Evolutionary conservation across 2,888 invertebrate genomes (phyloP), one percentile per base, ranked within the genome.

Genomic region (Ptilodon capucinus): DNA sequence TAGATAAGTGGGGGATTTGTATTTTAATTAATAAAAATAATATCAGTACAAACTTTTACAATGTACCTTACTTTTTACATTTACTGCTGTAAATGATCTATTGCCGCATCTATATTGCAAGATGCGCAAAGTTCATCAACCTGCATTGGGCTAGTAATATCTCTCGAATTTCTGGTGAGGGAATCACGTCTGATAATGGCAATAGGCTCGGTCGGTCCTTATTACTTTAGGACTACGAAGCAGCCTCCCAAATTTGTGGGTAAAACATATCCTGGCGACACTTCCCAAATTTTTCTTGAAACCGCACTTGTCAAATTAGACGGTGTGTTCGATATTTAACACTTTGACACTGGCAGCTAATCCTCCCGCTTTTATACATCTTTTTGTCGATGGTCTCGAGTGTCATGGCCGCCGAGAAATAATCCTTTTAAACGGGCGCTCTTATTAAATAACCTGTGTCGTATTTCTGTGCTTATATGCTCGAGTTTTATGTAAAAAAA

Each of bases 261-360:
- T 39, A 64, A 47, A 46, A 19, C 40, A 8, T 18, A 39, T 36
- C 44, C 46, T 59, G 54, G 68, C 55, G 54, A 64, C 51, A 57
- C 54, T 43, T 28, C 18, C 21, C 70, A 62, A 76, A 72, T 75
- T 81, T 76, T 81, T 77, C 74, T 74, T 64, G 71, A 77, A 78
- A 79, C 75, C 77, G 72, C 83, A 79, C 79, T 81, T 85, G 91
- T 91, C 89, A 89, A 88, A 89, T 89, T 87, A 87, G 88, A 86
- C 83, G 65, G 65, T 81, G 79, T 79, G 86, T 87, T 87, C 88
- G 88, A 91, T 88, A 89, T 90, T 91, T 91, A 91, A 91, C 90
- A 90, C 90, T 89, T 90, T 90, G 90, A 90, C 90, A 87, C 90
- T 86, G 90, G 82, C 86, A 86, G 85, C 84, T 91, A 88, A 91